These are phyloP conservation scores for Melanostigma gelatinosum DNA, from an alignment of 2,113 vertebrate genomes.

Conservation along the genomic window DNA sequence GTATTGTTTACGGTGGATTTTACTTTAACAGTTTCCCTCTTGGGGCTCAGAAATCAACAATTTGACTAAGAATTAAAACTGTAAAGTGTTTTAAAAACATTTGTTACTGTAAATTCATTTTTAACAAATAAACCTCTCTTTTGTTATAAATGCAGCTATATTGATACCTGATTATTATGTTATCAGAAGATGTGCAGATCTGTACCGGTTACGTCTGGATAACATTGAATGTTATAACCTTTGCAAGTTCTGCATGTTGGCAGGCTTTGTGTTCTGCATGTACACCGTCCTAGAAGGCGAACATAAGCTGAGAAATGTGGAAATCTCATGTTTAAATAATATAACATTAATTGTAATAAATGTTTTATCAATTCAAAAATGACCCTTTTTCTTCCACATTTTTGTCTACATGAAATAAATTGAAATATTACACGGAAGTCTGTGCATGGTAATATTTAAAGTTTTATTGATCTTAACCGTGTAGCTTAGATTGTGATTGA, in stretches of 20 bases:
- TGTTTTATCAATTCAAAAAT: conserved; percentile 64
- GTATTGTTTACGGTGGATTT: conserved; percentile 45
- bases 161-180: conserved; percentile 64
- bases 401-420: neutral
- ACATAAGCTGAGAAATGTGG: conserved; percentile 54
- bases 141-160: conserved; percentile 79
- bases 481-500: neutral
- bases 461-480: neutral
- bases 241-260: conserved; percentile 59
- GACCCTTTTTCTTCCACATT: conserved; percentile 7
- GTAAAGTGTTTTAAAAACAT: conserved; percentile 65
- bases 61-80: conserved; percentile 63
- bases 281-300: conserved; percentile 41
- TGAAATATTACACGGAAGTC: neutral
- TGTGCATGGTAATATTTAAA: neutral
- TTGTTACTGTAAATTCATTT: conserved; percentile 82
- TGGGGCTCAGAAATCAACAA: conserved; percentile 21
- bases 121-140: conserved; percentile 76
- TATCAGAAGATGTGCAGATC: conserved; percentile 71
- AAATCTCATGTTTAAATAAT: conserved; percentile 70
- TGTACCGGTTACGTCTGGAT: conserved; percentile 65
- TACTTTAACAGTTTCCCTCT: conserved; percentile 32
- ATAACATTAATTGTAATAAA: conserved; percentile 78
- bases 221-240: conserved; percentile 74
- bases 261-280: conserved; percentile 76